A percentile compares a stretch with the other conserved stretches of the same genome.
Evolutionary conservation across 2,888 invertebrate species (phyloP).

Genomic region (Liodrosophila aerea): DNA sequence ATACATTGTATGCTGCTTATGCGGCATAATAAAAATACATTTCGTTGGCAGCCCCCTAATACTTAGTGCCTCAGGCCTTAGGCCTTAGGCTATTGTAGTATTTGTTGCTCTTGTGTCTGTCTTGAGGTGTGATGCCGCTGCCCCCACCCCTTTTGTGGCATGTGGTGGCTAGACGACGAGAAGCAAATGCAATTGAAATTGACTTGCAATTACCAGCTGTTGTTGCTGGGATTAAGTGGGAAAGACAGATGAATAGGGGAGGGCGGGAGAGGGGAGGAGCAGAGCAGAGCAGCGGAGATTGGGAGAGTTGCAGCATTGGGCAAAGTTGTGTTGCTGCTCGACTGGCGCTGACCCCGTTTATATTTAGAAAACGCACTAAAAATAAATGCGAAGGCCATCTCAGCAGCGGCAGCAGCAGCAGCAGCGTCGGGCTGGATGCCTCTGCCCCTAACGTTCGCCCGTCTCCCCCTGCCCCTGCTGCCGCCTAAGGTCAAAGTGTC

Average conservation of each 20-base stretch:
- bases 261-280: not conserved
- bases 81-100: too few relatives aligned
- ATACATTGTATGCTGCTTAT: constrained; percentile 22
- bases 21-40: constrained; percentile 51
- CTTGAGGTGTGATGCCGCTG: not conserved
- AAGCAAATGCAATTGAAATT: constrained; percentile 34
- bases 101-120: not conserved
- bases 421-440: constrained; percentile 31
- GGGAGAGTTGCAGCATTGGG: constrained; percentile 25
- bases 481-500: constrained; percentile 65
- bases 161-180: constrained; percentile 15
- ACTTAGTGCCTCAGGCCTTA: constrained; percentile 4
- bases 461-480: not conserved
- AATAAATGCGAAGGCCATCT: constrained; percentile 76
- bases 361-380: constrained; percentile 70
- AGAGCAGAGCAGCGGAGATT: not conserved
- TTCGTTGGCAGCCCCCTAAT: constrained; percentile 12
- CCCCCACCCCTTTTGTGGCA: not conserved
- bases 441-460: not conserved
- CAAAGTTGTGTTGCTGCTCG: constrained; percentile 31
- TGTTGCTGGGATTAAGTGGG: not conserved
- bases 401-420: constrained; percentile 25
- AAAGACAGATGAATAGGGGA: too few relatives aligned
- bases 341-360: constrained; percentile 72
- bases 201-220: constrained; percentile 18